Conservation (phyloP, 2,888 invertebrate species). For the Drosophila bunnanda region DNA sequence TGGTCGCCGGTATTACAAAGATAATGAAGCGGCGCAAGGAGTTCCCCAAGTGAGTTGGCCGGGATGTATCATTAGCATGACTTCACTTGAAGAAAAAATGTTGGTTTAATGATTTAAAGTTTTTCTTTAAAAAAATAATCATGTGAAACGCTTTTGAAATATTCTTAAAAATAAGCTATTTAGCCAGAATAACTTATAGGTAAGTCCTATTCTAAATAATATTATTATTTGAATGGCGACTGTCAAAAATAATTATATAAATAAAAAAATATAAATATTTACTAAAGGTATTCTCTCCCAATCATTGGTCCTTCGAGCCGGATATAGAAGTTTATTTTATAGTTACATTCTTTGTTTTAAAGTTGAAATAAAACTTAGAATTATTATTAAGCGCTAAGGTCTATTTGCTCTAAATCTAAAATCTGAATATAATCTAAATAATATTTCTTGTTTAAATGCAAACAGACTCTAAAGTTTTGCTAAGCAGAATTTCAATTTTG, state of each 20-base stretch:
- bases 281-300: background rate
- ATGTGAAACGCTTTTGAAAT: background rate
- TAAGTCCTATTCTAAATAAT: background rate
- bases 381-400: background rate
- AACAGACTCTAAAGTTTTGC: background rate
- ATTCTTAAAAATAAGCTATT: background rate
- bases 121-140: background rate
- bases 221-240: too few species aligned
- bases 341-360: background rate
- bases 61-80: conserved; percentile 48
- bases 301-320: background rate
- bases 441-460: background rate
- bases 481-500: background rate
- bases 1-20: conserved; percentile 84
- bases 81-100: conserved; percentile 29
- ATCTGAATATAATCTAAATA: background rate
- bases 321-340: background rate
- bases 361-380: background rate
- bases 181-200: background rate
- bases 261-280: background rate
- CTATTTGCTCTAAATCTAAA: background rate
- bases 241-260: too few species aligned
- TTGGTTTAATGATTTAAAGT: conserved; percentile 17
- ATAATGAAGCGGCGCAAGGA: conserved; percentile 82
- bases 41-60: conserved; percentile 62